Evolutionary conservation across 1,140 invertebrate genomes (phyloP).

Genomic region (Orussus abietinus): DNA sequence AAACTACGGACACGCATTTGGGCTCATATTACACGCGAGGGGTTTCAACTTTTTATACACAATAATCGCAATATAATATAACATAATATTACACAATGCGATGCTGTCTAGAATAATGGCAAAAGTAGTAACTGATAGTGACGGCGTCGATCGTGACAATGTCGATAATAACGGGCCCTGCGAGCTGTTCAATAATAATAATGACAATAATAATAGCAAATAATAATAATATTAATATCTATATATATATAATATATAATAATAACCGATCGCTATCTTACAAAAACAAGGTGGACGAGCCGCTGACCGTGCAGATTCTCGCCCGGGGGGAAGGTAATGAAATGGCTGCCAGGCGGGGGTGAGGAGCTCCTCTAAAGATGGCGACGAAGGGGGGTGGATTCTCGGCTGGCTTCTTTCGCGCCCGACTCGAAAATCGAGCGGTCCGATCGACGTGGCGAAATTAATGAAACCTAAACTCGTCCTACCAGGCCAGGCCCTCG

Average conservation of each 20-base stretch:
- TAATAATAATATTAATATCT: constrained; percentile 20
- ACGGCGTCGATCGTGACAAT: constrained; percentile 17
- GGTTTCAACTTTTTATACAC: too few relatives aligned
- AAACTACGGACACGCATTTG: too few relatives aligned
- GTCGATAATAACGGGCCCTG: constrained; percentile 19
- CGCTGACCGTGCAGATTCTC: not conserved
- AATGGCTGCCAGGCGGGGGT: too few relatives aligned
- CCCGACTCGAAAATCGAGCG: too few relatives aligned
- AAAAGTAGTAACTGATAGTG: constrained; percentile 21
- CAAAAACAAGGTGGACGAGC: constrained; percentile 15
- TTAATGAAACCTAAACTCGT: constrained; percentile 47
- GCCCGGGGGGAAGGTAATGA: not conserved
- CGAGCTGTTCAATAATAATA: too few relatives aligned
- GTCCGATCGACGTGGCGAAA: constrained; percentile 18
- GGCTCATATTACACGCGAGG: too few relatives aligned
- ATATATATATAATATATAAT: constrained; percentile 23
- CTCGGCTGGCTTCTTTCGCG: too few relatives aligned
- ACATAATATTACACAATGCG: too few relatives aligned
- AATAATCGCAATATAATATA: too few relatives aligned
- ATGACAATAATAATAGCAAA: constrained; percentile 26
- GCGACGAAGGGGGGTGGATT: too few relatives aligned
- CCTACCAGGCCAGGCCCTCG: constrained; percentile 71
- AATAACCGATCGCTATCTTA: constrained; percentile 25
- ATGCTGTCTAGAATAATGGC: constrained; percentile 7
- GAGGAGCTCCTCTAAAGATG: too few relatives aligned